Evolutionary conservation across 1,140 invertebrate genomes (phyloP), one percentile per base, ranked within the genome.

Genomic region (Lepidurus couesii): DNA sequence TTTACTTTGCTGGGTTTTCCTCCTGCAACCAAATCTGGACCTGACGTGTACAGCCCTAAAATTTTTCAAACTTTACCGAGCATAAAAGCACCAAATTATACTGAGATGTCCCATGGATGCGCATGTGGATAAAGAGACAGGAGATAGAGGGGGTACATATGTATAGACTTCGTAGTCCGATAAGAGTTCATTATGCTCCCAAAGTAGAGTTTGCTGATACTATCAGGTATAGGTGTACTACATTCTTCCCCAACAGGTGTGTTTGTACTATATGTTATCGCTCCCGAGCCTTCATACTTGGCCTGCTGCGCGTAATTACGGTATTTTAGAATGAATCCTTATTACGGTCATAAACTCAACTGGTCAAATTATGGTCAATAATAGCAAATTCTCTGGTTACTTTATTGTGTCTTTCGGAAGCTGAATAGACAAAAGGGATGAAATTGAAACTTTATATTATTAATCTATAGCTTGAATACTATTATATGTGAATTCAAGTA

Each of bases 241-340:
- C 53, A 65, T 65, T 21, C 7, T 65, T 21, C 53, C 21, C 53
- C 53, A 65, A 65, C 53, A 65, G 53, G 53, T 65, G 53, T 65
- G 53, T 65, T 16, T 21, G n/a, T 65, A 13, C 53, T 7, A n/a
- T 11, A 53, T n/a, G 3, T 65, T 65, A n/a, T n/a, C n/a, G 53
- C 53, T 65, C 21, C 34, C 34, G 34, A 34, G 34, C 34, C 26
- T 26, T 26, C 26, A 26, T 26, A 26, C 26, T 26, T 26, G 26
- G 26, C 26, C 34, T 34, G 34, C 34, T 34, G 34, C 34, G 34
- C 34, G 4, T 34, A 34, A 34, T 34, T 34, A 34, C 34, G 34
- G 34, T 34, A 34, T 34, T 34, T 34, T 34, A 34, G 2, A 34
- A 34, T 34, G 34, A 34, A 34, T 34, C 34, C 34, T 2, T 3